Base-by-base conservation (phyloP, 2,888 invertebrate species). In the Orthosia cruda region DNA sequence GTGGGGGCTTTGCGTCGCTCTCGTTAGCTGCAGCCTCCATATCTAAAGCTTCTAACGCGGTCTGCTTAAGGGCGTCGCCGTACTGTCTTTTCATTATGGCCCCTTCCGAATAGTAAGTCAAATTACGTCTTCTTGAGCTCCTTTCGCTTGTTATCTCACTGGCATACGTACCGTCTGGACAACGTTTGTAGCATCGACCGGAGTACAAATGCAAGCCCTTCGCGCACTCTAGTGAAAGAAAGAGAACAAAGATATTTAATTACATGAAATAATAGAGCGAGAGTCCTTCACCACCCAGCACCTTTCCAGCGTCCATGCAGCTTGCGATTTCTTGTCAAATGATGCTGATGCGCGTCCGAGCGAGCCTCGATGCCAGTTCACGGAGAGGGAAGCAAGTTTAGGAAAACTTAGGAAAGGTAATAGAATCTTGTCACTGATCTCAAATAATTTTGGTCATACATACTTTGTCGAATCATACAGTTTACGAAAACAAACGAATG, bases 151-250 rank as follows among this genome's bases (percentile, higher is more conserved):
- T 87, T 59, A 94, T 90, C 89, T 95, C 95, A 89, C 94, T 96
- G 89, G 96, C 94, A 91, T 95, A 97, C 52, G 96, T 96, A 81
- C 95, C 94, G 71, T 90, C 93, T 58, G 97, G 97, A 92, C 98
- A 98, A 77, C 92, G 93, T 71, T 92, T 90, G 89, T 97, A 95
- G 94, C 98, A 98, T 88, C 94, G 94, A 80, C 97, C 97, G 88
- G 97, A 95, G 94, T 97, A 97, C 89, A 97, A 96, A 92, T 97
- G 97, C 92, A 97, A 97, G 90, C 97, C 97, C 89, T 96, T 95
- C 89, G 95, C 94, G 95, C 98, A 98, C 93, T 97, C 98, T 98
- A 97, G 88, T 97, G 97, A 92, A 94, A 94, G 93, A 93, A 91
- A 94, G 90, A 94, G n/a, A n/a, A n/a, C n/a, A n/a, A n/a, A n/a